phyloP scores from a whole-genome alignment of 1,140 invertebrate species.

The Zaprionus taronus region DNA sequence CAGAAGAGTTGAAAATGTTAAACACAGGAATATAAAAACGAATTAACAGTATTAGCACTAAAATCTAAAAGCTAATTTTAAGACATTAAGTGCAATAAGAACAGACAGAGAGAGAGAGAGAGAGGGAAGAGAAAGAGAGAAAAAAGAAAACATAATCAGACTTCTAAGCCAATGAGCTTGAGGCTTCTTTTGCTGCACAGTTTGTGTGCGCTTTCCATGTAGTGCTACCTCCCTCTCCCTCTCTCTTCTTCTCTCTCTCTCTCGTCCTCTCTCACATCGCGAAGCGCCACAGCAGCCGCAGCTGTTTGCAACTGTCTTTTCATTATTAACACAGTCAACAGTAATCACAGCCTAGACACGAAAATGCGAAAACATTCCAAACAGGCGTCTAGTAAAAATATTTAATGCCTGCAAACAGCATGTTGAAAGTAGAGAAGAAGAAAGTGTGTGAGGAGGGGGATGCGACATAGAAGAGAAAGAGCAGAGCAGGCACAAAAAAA shows the following conservation, averaged over 20 bases:
- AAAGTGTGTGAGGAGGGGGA: constrained; percentile 18
- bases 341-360: constrained; percentile 73
- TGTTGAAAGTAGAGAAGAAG: constrained; percentile 39
- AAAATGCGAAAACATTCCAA: constrained; percentile 65
- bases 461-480: background rate
- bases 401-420: constrained; percentile 79
- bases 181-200: background rate
- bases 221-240: background rate
- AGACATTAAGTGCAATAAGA: background rate
- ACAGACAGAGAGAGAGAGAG: background rate
- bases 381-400: constrained; percentile 76
- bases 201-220: background rate
- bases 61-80: constrained; percentile 11
- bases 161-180: constrained; percentile 13
- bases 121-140: background rate
- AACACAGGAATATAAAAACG: background rate
- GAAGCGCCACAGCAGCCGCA: constrained; percentile 48
- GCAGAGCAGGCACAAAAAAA: constrained; percentile 19
- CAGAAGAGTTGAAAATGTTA: background rate
- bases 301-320: constrained; percentile 76
- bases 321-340: constrained; percentile 80
- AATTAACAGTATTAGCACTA: background rate
- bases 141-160: background rate
- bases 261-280: background rate
- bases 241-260: background rate